Conservation (phyloP, 1,140 invertebrate genomes). For the Holotrichia oblita region DNA sequence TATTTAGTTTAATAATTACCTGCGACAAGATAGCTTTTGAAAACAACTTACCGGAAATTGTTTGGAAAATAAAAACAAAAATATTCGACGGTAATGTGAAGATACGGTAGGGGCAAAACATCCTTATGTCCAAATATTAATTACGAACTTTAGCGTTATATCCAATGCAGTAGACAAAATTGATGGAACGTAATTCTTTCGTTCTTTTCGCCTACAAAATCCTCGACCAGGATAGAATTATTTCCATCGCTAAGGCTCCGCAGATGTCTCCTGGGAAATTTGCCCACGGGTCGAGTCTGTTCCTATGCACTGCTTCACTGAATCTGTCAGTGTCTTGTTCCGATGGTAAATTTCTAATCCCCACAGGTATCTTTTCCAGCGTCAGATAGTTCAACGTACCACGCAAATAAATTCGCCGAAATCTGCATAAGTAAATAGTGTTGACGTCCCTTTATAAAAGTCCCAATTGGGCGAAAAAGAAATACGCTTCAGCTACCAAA, state of each 20-base stretch:
- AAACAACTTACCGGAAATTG: too few species aligned
- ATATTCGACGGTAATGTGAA: too few species aligned
- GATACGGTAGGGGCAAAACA: too few species aligned
- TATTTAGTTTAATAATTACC: too few species aligned
- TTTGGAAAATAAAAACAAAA: too few species aligned
- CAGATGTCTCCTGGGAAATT: constrained; percentile 3
- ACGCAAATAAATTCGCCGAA: not conserved
- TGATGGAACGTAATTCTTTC: constrained; percentile 2
- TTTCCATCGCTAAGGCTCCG: not conserved
- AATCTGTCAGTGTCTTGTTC: constrained; percentile 22
- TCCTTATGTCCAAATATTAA: too few species aligned
- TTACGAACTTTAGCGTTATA: too few species aligned
- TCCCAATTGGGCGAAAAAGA: too few species aligned
- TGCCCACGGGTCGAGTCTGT: constrained; percentile 10
- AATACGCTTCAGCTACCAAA: too few species aligned
- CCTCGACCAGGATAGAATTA: not conserved
- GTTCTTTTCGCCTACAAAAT: not conserved
- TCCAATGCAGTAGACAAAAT: too few species aligned
- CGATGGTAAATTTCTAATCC: constrained; percentile 25
- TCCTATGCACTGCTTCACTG: not conserved
- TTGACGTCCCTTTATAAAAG: constrained; percentile 18
- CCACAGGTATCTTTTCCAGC: not conserved
- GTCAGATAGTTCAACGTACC: not conserved
- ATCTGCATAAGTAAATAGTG: constrained; percentile 31
- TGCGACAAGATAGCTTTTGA: too few species aligned